Evolutionary conservation across 2,113 vertebrate genomes (phyloP), one percentile per base, ranked within the genome.

Genomic region (Edolisoma coerulescens): DNA sequence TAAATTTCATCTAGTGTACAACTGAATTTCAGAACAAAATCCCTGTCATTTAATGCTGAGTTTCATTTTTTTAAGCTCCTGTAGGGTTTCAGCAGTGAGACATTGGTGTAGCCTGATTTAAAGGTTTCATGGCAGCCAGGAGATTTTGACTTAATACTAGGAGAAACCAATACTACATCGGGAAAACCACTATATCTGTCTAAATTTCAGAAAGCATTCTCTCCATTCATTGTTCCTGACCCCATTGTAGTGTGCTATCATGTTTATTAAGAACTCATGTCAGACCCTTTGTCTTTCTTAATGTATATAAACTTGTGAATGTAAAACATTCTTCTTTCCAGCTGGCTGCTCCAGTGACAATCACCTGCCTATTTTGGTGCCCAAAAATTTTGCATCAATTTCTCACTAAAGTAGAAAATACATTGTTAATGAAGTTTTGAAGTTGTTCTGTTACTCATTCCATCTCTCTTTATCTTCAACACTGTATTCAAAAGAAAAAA

Each of bases 201-300:
- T 63, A 67, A 39, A 65, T 74, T 78, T 75, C 27, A 84, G 9
- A 75, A 54, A 63, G 1, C 4, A 22, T 81, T 75, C 6, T 70
- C 7, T 53, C 7, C 4, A 45, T 89, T 45, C 3, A 0, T 47
- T 82, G 18, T 10, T 93, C 10, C 22, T 84, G 20, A 77, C 17
- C 3, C 16, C 18, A 27, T 0, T 45, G 1, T 27, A 41, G 30
- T 63, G 16, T 33, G 5, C 0, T n/a, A 59, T 67, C 57, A 9
- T 19, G 6, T 82, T 81, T 70, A 26, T 59, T 67, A 59, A 6
- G 10, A 45, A 10, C 7, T 84, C 2, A 1, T 10, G 19, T 84
- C 15, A 65, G 10, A 16, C 3, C 1, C 14, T 60, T 60, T 6
- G 4, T 57, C 22, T 74, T 83, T 74, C n/a, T 84, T 32, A 19